These are phyloP conservation scores for Anabas testudineus DNA, from an alignment of 2,797 vertebrate genomes.

Conservation along the genomic window DNA sequence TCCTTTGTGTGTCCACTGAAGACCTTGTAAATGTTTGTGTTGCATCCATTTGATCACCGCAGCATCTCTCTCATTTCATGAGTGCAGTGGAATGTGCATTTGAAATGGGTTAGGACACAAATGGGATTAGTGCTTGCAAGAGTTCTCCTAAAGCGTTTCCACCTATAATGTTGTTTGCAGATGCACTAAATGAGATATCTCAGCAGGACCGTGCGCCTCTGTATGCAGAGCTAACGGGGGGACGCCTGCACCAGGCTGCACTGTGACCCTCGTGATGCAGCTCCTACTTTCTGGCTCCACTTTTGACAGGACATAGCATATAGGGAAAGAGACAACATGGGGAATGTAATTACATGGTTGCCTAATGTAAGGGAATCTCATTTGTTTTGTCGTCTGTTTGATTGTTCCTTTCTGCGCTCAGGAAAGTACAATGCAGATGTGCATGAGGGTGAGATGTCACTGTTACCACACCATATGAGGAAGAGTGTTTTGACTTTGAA, in stretches of 20 bases:
- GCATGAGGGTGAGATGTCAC: slow-evolving; percentile 44
- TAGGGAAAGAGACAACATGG: slow-evolving; percentile 68
- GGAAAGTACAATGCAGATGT: slow-evolving; percentile 59
- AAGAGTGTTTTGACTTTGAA: slow-evolving; percentile 65
- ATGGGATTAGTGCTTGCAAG: slow-evolving; percentile 82
- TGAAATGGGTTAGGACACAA: slow-evolving; percentile 79
- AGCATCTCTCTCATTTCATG: slow-evolving; percentile 75
- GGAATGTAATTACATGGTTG: slow-evolving; percentile 78
- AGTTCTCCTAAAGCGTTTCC: slow-evolving; percentile 79
- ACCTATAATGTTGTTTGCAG: slow-evolving; percentile 83
- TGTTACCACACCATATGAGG: slow-evolving; percentile 52
- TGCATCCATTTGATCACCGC: slow-evolving; percentile 61
- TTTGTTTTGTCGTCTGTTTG: slow-evolving; percentile 74
- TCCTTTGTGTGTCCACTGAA: slow-evolving; percentile 68
- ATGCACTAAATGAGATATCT: slow-evolving; percentile 80
- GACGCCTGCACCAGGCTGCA: slow-evolving; percentile 57
- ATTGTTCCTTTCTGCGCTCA: slow-evolving; percentile 63
- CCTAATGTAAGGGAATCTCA: slow-evolving; percentile 79
- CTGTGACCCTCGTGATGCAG: slow-evolving; percentile 67
- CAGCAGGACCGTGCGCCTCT: slow-evolving; percentile 48
- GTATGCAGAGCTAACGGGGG: slow-evolving; percentile 63
- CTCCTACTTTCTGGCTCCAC: slow-evolving; percentile 49
- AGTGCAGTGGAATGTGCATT: slow-evolving; percentile 75
- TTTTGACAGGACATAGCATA: slow-evolving; percentile 53
- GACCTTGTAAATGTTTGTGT: slow-evolving; percentile 75